These are phyloP conservation scores for Heliothis subflexa DNA, from an alignment of 1,140 invertebrate species.

Conservation along the genomic window DNA sequence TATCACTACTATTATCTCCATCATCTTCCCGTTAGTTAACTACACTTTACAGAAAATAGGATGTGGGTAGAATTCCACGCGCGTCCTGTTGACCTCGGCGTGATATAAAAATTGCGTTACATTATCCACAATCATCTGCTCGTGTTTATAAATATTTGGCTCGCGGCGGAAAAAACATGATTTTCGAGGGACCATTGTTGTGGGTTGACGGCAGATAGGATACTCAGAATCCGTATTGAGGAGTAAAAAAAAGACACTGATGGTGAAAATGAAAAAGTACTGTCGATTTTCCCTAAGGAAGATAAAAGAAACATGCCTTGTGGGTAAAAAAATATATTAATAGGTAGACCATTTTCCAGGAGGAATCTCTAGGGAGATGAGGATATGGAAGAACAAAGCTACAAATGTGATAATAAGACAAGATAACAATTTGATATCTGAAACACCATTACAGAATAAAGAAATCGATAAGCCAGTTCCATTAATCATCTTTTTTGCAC, in stretches of 20 bases:
- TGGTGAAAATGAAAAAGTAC: too few species aligned
- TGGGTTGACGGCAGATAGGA: background rate
- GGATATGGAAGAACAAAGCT: too few species aligned
- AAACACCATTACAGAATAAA: background rate
- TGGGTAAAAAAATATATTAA: too few species aligned
- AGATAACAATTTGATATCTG: too few species aligned
- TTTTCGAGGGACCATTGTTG: background rate
- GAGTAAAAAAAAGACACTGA: too few species aligned
- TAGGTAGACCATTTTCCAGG: too few species aligned
- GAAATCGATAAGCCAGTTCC: background rate
- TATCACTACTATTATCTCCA: background rate
- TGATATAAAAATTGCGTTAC: slow-evolving; percentile 57
- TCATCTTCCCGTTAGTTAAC: background rate
- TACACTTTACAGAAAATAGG: slow-evolving; percentile 29
- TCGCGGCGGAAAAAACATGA: background rate
- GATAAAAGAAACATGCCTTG: too few species aligned
- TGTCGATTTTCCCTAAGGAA: too few species aligned
- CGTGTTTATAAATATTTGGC: slow-evolving; percentile 5
- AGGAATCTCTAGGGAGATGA: too few species aligned
- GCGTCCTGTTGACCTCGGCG: slow-evolving; percentile 52
- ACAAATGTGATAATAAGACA: too few species aligned
- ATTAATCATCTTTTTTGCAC: background rate
- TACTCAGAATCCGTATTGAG: too few species aligned
- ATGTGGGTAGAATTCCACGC: slow-evolving; percentile 37
- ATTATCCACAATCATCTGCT: slow-evolving; percentile 49